A percentile compares a stretch with the other conserved stretches of the same genome.
phyloP scores from a whole-genome alignment of 2,113 vertebrate genomes.

The Gambusia affinis region DNA sequence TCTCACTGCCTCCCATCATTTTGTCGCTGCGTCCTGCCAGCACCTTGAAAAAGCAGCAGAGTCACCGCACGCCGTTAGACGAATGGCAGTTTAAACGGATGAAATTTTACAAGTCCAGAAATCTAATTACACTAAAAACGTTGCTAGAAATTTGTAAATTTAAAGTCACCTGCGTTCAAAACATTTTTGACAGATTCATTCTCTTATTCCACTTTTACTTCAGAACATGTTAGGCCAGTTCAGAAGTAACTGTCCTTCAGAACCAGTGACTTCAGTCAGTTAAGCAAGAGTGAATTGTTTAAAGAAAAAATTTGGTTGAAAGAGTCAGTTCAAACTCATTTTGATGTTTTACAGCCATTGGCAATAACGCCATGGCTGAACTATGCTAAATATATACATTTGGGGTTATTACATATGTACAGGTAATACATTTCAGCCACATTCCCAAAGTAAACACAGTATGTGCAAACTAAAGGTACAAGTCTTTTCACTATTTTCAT shows the following conservation, averaged over 20 bases:
- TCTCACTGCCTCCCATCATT: slow-evolving; percentile 94
- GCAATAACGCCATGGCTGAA: neutral
- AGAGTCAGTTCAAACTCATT: neutral
- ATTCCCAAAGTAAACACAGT: too few relatives aligned
- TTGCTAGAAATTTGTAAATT: neutral
- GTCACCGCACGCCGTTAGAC: neutral
- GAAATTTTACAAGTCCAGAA: too few relatives aligned
- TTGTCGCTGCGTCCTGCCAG: slow-evolving; percentile 84
- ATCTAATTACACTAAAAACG: too few relatives aligned
- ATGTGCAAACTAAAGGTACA: too few relatives aligned
- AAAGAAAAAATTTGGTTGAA: neutral
- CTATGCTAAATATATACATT: too few relatives aligned
- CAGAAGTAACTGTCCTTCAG: too few relatives aligned
- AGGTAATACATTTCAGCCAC: too few relatives aligned
- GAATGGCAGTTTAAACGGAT: neutral
- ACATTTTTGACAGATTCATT: neutral
- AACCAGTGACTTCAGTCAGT: too few relatives aligned
- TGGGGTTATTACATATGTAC: too few relatives aligned
- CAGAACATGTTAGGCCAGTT: neutral
- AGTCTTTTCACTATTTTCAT: too few relatives aligned
- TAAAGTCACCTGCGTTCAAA: neutral
- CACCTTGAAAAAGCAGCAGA: slow-evolving; percentile 73
- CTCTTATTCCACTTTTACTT: neutral
- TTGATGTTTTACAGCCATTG: neutral
- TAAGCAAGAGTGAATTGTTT: too few relatives aligned